Evolutionary conservation across 2,797 vertebrate genomes (phyloP).

Genomic region (Carcharodon carcharias): DNA sequence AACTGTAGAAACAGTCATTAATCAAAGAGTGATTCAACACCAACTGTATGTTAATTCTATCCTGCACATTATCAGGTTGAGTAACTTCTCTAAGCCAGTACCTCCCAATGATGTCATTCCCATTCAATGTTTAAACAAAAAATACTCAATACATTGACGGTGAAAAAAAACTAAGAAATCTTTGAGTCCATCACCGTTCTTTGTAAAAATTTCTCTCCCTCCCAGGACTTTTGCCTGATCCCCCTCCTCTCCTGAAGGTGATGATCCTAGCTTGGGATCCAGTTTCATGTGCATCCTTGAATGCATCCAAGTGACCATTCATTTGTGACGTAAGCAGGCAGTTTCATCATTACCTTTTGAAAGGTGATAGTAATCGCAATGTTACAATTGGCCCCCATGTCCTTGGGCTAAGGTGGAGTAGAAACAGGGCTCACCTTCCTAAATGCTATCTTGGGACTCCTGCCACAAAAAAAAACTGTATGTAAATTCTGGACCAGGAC

Average conservation of each 20-base stretch:
- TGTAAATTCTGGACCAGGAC: background rate
- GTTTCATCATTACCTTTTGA: background rate
- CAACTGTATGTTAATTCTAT: constrained; percentile 23
- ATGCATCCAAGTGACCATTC: background rate
- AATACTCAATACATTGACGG: background rate
- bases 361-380: background rate
- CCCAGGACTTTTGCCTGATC: background rate
- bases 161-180: background rate
- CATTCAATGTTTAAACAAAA: constrained; percentile 22
- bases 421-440: background rate
- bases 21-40: constrained; percentile 10
- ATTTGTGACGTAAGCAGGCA: background rate
- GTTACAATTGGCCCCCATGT: background rate
- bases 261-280: background rate
- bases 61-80: constrained; percentile 24
- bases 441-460: background rate
- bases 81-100: constrained; percentile 22
- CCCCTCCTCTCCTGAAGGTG: background rate
- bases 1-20: constrained; percentile 12
- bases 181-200: background rate
- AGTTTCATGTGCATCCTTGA: background rate
- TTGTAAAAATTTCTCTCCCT: background rate
- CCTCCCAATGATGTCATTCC: constrained; percentile 30
- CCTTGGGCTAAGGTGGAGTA: background rate
- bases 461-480: background rate